phyloP scores from a whole-genome alignment of 92 coral and sea anemone genomes.

The Pocillopora grandis region DNA sequence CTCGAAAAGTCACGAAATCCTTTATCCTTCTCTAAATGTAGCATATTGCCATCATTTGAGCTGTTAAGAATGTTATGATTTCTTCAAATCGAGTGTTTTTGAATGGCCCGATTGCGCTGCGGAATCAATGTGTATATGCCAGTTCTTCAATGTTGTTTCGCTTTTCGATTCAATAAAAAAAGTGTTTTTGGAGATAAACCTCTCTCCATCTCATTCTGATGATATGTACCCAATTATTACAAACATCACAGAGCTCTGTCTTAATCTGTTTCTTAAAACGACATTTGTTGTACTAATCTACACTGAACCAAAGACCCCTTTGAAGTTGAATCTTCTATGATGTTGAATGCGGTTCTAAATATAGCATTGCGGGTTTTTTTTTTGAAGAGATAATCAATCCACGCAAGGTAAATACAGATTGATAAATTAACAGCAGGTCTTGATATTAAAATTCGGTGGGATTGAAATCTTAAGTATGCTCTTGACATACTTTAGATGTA shows the following conservation, averaged over 20 bases:
- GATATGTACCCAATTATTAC: neutral
- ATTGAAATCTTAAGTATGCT: slow-evolving; percentile 4
- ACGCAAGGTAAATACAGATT: slow-evolving; percentile 15
- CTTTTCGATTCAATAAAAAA: slow-evolving; percentile 4
- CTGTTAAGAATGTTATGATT: slow-evolving; percentile 16
- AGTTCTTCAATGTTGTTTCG: neutral
- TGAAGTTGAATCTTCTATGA: neutral
- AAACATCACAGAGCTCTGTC: slow-evolving; percentile 2
- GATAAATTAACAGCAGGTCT: slow-evolving; percentile 5
- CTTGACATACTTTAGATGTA: neutral
- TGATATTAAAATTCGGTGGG: slow-evolving; percentile 14
- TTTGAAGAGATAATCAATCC: slow-evolving; percentile 12
- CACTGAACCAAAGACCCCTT: neutral
- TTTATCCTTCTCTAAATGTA: neutral
- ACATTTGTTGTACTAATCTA: neutral
- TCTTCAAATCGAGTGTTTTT: slow-evolving; percentile 2
- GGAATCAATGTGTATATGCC: neutral
- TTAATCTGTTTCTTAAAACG: slow-evolving; percentile 7
- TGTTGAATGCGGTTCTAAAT: slow-evolving; percentile 2
- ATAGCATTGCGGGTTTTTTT: slow-evolving; percentile 1
- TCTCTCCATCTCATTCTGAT: neutral
- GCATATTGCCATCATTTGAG: neutral
- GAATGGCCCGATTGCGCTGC: slow-evolving; percentile 1
- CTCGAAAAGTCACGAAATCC: slow-evolving; percentile 16
- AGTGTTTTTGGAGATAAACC: neutral